Percentiles rank a stretch among this genome's conserved stretches.
Conservation (phyloP, 2,797 vertebrate genomes). For the Artibeus jamaicensis region DNA sequence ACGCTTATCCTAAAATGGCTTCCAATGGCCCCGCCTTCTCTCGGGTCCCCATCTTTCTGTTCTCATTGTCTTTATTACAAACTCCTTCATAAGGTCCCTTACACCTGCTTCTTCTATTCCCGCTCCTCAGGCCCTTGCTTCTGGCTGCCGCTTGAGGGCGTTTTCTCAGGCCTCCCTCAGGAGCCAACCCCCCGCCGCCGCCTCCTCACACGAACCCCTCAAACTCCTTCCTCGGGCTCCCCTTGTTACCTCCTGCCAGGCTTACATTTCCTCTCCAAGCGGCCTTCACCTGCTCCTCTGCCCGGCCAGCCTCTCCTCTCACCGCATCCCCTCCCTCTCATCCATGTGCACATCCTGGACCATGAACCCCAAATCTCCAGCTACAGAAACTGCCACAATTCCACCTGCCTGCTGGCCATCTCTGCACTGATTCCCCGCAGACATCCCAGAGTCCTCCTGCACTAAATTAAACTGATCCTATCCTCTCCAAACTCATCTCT, state of each 20-base stretch:
- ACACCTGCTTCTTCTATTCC: background rate
- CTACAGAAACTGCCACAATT: background rate
- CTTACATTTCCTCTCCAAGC: background rate
- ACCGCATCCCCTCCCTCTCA: background rate
- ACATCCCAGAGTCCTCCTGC: background rate
- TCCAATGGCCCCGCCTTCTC: background rate
- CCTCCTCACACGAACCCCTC: background rate
- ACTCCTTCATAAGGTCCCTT: background rate
- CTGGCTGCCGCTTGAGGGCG: background rate
- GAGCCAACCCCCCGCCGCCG: background rate
- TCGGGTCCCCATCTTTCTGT: background rate
- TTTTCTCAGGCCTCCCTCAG: background rate
- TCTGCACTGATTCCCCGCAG: background rate
- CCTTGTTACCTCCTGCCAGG: background rate
- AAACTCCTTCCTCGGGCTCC: background rate
- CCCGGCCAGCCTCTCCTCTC: rapidly evolving
- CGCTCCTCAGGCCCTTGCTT: background rate
- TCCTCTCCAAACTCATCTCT: background rate
- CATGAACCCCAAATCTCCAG: background rate
- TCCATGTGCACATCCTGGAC: background rate
- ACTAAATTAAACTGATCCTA: background rate
- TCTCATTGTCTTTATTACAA: background rate
- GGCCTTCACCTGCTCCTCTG: background rate
- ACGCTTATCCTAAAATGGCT: background rate
- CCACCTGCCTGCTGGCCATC: background rate